Percentiles rank a stretch among this genome's conserved stretches.
Evolutionary conservation across 2,888 invertebrate genomes (phyloP).

Genomic region (Caenorhabditis angaria): DNA sequence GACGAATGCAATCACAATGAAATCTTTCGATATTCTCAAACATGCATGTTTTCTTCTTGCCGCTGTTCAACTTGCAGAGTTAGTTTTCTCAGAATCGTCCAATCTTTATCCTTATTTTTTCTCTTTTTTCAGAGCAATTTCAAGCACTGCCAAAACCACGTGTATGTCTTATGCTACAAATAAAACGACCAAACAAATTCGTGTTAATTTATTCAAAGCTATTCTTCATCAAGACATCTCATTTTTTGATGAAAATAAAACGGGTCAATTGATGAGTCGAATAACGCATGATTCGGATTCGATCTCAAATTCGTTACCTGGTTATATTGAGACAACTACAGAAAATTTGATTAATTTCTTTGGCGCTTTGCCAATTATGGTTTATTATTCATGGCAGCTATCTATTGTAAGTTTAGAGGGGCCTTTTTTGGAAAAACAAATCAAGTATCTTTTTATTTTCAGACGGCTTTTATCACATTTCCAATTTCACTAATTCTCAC

Average conservation of each 20-base stretch:
- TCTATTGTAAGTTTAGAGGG: conserved; percentile 11
- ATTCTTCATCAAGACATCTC: conserved; percentile 72
- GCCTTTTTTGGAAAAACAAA: background rate
- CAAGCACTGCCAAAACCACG: conserved; percentile 19
- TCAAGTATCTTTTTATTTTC: background rate
- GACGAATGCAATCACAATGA: conserved; percentile 29
- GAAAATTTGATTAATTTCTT: conserved; percentile 26
- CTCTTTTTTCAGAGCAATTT: conserved; percentile 12
- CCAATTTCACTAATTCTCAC: conserved; percentile 31
- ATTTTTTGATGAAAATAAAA: conserved; percentile 72
- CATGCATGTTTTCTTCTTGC: conserved; percentile 31
- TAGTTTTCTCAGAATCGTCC: background rate
- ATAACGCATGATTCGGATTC: conserved; percentile 36
- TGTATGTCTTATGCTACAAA: conserved; percentile 30
- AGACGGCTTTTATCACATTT: conserved; percentile 27
- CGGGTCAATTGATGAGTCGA: conserved; percentile 61
- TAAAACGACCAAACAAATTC: conserved; percentile 58
- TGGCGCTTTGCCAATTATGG: conserved; percentile 37
- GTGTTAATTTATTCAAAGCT: conserved; percentile 70
- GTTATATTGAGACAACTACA: conserved; percentile 33
- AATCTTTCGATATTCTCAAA: conserved; percentile 27
- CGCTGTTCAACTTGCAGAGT: conserved; percentile 26
- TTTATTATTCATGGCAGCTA: conserved; percentile 40
- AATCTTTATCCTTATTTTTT: background rate
- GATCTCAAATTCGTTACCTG: conserved; percentile 34